Conservation (phyloP, 2,797 vertebrate species). For the Erpetoichthys calabaricus region DNA sequence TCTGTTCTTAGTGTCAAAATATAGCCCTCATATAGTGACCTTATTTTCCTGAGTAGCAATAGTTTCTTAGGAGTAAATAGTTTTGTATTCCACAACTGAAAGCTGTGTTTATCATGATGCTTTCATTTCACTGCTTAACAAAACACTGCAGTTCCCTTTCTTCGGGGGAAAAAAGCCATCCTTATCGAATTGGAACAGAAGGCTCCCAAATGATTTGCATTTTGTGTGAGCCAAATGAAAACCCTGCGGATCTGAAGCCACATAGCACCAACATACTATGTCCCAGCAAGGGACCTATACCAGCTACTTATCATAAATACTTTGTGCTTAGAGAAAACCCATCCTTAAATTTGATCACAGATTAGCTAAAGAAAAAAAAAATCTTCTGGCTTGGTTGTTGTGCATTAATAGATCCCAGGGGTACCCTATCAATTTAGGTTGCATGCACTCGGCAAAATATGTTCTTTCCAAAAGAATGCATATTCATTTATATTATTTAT, state of each 20-base stretch:
- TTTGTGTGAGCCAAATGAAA: constrained; percentile 31
- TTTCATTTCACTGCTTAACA: too few species aligned
- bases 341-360: background rate
- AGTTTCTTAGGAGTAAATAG: too few species aligned
- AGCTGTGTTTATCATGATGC: too few species aligned
- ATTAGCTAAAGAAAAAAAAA: background rate
- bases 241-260: constrained; percentile 18
- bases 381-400: background rate
- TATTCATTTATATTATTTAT: constrained; percentile 1
- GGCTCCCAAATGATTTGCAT: constrained; percentile 32
- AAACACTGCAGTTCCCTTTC: too few species aligned
- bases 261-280: constrained; percentile 1
- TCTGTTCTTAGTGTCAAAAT: too few species aligned
- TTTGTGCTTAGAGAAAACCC: background rate
- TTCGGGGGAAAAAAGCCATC: constrained; percentile 27
- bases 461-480: background rate
- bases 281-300: constrained; percentile 5
- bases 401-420: background rate
- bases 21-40: too few species aligned
- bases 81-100: too few species aligned
- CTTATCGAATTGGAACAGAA: constrained; percentile 47
- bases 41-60: too few species aligned
- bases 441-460: background rate
- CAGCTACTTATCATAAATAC: background rate
- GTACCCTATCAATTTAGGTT: background rate